Conservation (phyloP, 2,888 invertebrate species). For the Micropterix aruncella region DNA sequence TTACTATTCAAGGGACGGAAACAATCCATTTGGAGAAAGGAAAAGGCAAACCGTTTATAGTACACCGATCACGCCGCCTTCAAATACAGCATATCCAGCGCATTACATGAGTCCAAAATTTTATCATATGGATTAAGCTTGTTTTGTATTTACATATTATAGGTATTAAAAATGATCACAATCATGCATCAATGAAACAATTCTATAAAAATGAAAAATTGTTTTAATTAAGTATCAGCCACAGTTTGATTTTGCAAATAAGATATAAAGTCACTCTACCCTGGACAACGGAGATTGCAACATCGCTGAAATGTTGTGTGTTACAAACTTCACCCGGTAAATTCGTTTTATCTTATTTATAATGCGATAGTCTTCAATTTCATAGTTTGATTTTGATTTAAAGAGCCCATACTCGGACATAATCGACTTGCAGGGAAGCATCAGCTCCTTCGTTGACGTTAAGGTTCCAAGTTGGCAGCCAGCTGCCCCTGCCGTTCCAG, state of each 20-base stretch:
- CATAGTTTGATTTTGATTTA: no score
- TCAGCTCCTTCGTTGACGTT: slow-evolving; percentile 30
- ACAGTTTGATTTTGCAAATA: background rate
- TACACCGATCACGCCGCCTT: slow-evolving; percentile 25
- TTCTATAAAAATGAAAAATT: no score
- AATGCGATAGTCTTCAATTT: no score
- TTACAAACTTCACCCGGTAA: no score
- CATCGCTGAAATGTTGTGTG: no score
- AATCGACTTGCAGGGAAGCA: slow-evolving; percentile 50
- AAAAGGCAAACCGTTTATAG: slow-evolving; percentile 28
- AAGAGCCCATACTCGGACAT: slow-evolving; percentile 50
- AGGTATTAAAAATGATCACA: no score
- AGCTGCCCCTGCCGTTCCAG: slow-evolving; percentile 39
- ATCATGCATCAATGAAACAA: no score
- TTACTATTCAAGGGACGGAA: slow-evolving; percentile 34
- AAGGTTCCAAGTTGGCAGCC: slow-evolving; percentile 47
- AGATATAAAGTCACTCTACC: background rate
- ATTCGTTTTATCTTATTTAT: no score
- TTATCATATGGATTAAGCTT: slow-evolving; percentile 39
- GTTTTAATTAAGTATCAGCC: no score
- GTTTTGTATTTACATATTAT: no score
- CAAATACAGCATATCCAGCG: slow-evolving; percentile 23
- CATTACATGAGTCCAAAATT: slow-evolving; percentile 39
- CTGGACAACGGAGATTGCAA: background rate
- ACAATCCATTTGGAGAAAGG: slow-evolving; percentile 37